Evolutionary conservation across 2,797 vertebrate species (phyloP), one percentile per base, ranked within the genome.

Genomic region (Triplophysa bombifrons): DNA sequence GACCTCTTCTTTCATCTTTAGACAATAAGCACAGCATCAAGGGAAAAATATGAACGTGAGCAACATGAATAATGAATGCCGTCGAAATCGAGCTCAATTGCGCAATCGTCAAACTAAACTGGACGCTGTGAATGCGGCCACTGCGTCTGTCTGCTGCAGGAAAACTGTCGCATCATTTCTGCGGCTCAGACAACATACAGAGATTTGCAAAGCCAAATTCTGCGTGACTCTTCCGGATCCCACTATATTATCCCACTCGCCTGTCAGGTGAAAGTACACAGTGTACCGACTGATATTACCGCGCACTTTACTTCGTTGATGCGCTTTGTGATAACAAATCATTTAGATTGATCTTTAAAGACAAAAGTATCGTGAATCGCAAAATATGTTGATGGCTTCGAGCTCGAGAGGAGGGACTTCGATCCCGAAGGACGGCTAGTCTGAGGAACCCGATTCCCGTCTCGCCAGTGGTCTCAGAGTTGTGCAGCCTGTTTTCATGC

Each of bases 81-180:
- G 9, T 53, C 38, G 19, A 65, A 74, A 74, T 69, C 68, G 11
- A 19, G 56, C 16, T 25, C 38, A 68, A 38, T 44, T 51, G 71
- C 60, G 51, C 69, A 51, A 63, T 55, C 73, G 53, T 64, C 67
- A 16, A 46, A 56, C 25, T 17, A 58, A 61, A 72, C 50, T 16
- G 27, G 60, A 67, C 72, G 48, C 72, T 22, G 44, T 30, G 41
- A 44, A 61, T 55, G 55, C 89, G 88, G 89, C 86, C 90, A 91
- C 90, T 93, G 92, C 92, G 92, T 92, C 92, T 93, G 90, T 90
- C 90, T 92, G 90, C 91, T 90, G 89, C 90, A 67, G 66, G 72
- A 73, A 69, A 84, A 58, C 73, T 83, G 76, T 78, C 78, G 77
- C 77, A 80, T 80, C 69, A 72, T 72, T 72, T 80, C 70, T 72